Conservation (phyloP, 2,797 vertebrate species). For the Peromyscus aztecus region DNA sequence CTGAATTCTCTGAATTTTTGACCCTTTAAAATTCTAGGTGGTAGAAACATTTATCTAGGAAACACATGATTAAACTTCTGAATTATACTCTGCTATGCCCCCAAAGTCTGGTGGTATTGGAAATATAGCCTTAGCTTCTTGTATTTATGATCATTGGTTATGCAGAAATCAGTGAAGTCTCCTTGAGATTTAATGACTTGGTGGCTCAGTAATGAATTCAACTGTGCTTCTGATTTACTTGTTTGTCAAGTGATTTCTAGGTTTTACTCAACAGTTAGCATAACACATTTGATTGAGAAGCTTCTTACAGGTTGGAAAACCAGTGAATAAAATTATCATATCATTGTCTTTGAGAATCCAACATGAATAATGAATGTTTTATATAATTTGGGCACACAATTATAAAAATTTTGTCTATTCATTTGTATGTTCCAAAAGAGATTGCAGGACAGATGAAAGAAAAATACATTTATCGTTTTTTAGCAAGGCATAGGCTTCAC, state of each 20-base stretch:
- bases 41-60: constrained; percentile 45
- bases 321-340: constrained; percentile 57
- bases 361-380: constrained; percentile 36
- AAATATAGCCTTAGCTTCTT: constrained; percentile 37
- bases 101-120: background rate
- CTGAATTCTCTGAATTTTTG: constrained; percentile 38
- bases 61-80: constrained; percentile 3
- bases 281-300: constrained; percentile 48
- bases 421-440: constrained; percentile 53
- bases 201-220: constrained; percentile 18
- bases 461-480: constrained; percentile 24
- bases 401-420: constrained; percentile 41
- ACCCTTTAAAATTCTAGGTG: constrained; percentile 27
- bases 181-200: constrained; percentile 45
- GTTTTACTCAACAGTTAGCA: constrained; percentile 37
- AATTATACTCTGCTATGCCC: constrained; percentile 45
- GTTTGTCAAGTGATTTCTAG: constrained; percentile 58
- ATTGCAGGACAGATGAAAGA: constrained; percentile 36
- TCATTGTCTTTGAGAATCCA: constrained; percentile 56
- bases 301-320: constrained; percentile 42
- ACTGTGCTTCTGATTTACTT: constrained; percentile 61
- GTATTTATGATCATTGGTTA: background rate
- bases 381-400: constrained; percentile 36
- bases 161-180: constrained; percentile 58
- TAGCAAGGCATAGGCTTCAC: constrained; percentile 50